Base-by-base conservation (phyloP, 2,888 invertebrate genomes). In the Tineola bisselliella region DNA sequence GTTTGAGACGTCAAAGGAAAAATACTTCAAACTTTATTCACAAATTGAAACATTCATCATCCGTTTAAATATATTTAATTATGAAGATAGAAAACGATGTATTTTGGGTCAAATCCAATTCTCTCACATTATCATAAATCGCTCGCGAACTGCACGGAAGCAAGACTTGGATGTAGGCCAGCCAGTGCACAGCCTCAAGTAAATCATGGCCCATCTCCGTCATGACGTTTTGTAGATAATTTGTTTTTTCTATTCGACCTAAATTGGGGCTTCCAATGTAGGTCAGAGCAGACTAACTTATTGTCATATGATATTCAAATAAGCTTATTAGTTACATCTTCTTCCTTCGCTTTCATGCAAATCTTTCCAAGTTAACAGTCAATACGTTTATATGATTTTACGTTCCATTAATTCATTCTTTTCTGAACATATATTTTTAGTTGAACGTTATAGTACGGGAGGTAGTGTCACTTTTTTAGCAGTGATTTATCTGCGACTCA, bases 201-300 rank as follows among this genome's bases (percentile, higher is more conserved):
- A 71, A 75, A 76, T 73, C 71, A 77, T 80, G 73, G 66, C 59
- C 72, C 67, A 71, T 72, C 73, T 75, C 76, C 75, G 79, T 77
- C 76, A 77, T 76, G 78, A 74, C 75, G n/a, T 74, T 74, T 76
- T 72, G 73, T 67, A 72, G 70, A 76, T 75, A 74, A 71, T 75
- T 74, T 71, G 70, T 69, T 73, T 77, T 79, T 77, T 71, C 74
- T 71, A 70, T 74, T 70, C 69, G 71, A 38, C 33, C 44, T 71
- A 75, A 82, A 80, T 80, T 76, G 76, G 83, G 77, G 63, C 78
- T 67, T 65, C 65, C 80, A 76, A 82, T 83, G 81, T 83, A 79
- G 73, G 72, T 71, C 75, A 73, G 67, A 15, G 3, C 15, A 17
- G 15, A 15, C 17, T 15, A 48, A 48, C n/a, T 48, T 48, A 48